These are phyloP conservation scores for Cynoglossus semilaevis DNA, from an alignment of 2,113 vertebrate genomes.

Conservation along the genomic window DNA sequence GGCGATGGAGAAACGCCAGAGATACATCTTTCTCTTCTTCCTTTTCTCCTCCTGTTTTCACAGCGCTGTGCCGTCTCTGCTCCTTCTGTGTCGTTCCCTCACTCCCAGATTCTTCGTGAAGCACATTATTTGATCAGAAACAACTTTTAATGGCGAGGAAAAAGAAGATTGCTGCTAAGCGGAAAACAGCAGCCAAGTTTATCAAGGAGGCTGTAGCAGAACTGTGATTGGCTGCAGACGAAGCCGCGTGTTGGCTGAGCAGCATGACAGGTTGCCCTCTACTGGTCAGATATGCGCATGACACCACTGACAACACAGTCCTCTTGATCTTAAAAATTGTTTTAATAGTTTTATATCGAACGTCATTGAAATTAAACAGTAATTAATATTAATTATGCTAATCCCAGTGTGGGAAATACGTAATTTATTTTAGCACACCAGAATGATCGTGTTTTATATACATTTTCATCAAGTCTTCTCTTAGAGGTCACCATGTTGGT, in stretches of 20 bases:
- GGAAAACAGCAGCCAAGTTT: constrained; percentile 31
- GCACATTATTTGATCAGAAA: neutral
- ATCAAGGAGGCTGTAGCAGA: neutral
- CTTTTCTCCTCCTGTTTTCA: neutral
- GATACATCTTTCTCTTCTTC: constrained; percentile 47
- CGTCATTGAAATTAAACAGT: too few species aligned
- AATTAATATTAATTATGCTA: too few species aligned
- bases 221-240: constrained; percentile 60
- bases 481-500: too few species aligned
- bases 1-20: constrained; percentile 57
- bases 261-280: constrained; percentile 44
- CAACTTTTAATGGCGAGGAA: neutral
- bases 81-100: neutral
- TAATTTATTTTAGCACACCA: too few species aligned
- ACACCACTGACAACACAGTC: neutral
- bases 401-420: too few species aligned
- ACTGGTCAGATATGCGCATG: constrained; percentile 22
- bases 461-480: too few species aligned
- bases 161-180: neutral
- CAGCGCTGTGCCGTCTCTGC: neutral
- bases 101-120: neutral
- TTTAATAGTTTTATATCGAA: too few species aligned
- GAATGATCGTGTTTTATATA: too few species aligned
- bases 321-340: too few species aligned
- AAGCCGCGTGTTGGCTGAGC: constrained; percentile 10